phyloP scores from a whole-genome alignment of 2,888 invertebrate species.

The Kryphioiulus occultus region DNA sequence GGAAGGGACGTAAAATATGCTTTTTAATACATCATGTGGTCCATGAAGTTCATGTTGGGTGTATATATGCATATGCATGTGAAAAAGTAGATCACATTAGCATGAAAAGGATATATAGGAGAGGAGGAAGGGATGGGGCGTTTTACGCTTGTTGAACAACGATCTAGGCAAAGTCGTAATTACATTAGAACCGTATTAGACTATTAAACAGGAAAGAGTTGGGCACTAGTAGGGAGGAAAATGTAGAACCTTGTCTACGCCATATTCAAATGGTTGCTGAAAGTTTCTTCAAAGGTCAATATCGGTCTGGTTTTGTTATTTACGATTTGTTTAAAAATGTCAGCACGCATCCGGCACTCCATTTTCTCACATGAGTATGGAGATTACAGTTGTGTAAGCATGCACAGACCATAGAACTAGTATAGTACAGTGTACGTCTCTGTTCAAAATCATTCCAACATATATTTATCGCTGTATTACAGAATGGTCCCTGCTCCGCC shows the following conservation, averaged over 20 bases:
- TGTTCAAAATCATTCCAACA: no score
- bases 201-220: not conserved
- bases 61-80: not conserved
- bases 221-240: not conserved
- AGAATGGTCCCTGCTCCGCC: no score
- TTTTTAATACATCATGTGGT: slow-evolving; percentile 35
- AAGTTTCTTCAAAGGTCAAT: not conserved
- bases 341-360: no score
- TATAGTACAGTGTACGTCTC: no score
- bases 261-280: not conserved
- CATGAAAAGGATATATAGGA: not conserved
- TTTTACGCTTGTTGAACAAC: slow-evolving; percentile 36
- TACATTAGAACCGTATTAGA: slow-evolving; percentile 43
- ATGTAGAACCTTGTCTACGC: not conserved
- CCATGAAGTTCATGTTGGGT: not conserved
- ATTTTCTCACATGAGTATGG: no score
- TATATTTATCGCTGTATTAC: no score
- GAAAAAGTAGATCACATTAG: slow-evolving; percentile 1
- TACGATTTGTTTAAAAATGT: not conserved
- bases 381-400: no score
- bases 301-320: not conserved
- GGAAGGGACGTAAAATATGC: slow-evolving; percentile 37
- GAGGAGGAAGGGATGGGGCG: not conserved
- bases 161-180: slow-evolving; percentile 33
- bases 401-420: no score